A percentile compares a stretch with the other conserved stretches of the same genome.
phyloP scores from a whole-genome alignment of 2,797 vertebrate genomes.

The Rhyacichthys aspro region DNA sequence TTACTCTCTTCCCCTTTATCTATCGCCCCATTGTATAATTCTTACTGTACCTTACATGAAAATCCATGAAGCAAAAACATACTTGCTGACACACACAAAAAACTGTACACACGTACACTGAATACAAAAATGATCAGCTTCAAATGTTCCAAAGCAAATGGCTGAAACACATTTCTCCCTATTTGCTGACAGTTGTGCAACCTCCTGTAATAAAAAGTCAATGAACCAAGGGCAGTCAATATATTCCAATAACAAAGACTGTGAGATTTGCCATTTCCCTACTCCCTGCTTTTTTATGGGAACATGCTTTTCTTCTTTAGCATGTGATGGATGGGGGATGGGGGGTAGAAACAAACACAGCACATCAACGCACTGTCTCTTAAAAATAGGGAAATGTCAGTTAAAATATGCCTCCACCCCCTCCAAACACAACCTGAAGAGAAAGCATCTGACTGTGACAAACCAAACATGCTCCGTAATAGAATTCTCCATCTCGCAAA shows the following conservation, averaged over 20 bases:
- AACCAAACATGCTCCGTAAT: conserved; percentile 75
- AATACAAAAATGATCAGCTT: conserved; percentile 80
- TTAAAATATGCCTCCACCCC: conserved; percentile 48
- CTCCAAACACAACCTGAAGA: conserved; percentile 64
- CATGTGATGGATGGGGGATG: conserved; percentile 49
- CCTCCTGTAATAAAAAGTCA: conserved; percentile 94
- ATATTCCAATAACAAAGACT: conserved; percentile 83
- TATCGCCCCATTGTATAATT: conserved; percentile 43
- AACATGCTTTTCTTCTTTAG: conserved; percentile 63
- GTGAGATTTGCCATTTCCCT: conserved; percentile 75
- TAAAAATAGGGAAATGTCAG: conserved; percentile 61
- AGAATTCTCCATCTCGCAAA: conserved; percentile 74
- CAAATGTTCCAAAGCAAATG: conserved; percentile 80
- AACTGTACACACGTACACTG: conserved; percentile 32
- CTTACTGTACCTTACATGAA: conserved; percentile 55
- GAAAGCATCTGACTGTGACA: conserved; percentile 77
- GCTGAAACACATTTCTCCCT: conserved; percentile 79
- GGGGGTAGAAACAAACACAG: conserved; percentile 22
- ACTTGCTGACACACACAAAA: conserved; percentile 52
- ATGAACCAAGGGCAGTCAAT: conserved; percentile 87
- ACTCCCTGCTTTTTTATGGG: conserved; percentile 61
- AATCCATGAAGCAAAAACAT: conserved; percentile 46
- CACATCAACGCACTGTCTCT: conserved; percentile 45
- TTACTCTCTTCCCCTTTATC: conserved; percentile 36
- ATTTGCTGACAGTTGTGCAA: conserved; percentile 84